Base-by-base conservation (phyloP, 2,888 invertebrate genomes). In the Druceiella hillmani region DNA sequence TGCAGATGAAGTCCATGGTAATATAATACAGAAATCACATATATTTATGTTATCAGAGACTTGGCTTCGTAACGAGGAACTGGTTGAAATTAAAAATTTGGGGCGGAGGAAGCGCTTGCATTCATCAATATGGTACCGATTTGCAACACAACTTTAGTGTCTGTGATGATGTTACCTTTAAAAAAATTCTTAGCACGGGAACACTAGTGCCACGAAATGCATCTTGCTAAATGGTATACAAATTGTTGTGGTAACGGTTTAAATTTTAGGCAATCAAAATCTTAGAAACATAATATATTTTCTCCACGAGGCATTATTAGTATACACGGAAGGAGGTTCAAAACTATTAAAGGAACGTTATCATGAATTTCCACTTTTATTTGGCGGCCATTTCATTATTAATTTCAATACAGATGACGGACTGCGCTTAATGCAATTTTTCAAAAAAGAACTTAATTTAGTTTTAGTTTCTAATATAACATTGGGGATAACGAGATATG, bases 1-100 rank as follows among this genome's bases (percentile, higher is more conserved):
- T 20, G 22, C 22, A 20, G 6, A 9, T 7, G 22, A 9, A 7
- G 6, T 20, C 9, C 22, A 9, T 20, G 22, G 22, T 9, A 20
- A 20, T 20, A 20, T 20, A 7, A 20, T 20, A 20, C 22, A 20
- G 22, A 20, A 20, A 20, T 20, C 22, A 20, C 22, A 20, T 20
- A 20, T 20, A 20, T 20, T 20, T 20, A 20, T 20, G 22, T 20
- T 20, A 20, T 20, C 22, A 20, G 22, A 20, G n/a, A 20, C 22
- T 7, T 20, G 22, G 22, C 22, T 20, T 20, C 22, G 22, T 20
- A 20, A 20, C 22, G 22, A 20, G 22, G 22, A 20, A 20, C 9
- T 20, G 22, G 22, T 20, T 20, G 22, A 20, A 20, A 20, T 20
- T 20, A 20, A 20, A 20, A 20, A 20, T 20, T 20, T 7, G 22